Evolutionary conservation across 2,113 vertebrate genomes (phyloP).

Genomic region (Donacobius atricapilla): DNA sequence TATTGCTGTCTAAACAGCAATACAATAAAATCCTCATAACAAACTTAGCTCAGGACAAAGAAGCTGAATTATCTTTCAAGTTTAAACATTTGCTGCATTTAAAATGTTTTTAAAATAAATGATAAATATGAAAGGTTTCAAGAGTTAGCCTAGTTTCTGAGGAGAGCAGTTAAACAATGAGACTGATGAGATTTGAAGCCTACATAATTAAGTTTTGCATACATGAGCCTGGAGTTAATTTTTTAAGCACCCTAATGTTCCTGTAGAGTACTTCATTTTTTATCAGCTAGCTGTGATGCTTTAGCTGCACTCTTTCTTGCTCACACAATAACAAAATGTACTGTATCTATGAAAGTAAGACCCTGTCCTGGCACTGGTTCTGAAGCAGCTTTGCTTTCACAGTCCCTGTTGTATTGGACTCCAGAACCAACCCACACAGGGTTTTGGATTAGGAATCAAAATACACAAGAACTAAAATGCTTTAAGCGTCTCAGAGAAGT

Average conservation of each 20-base stretch:
- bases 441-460: neutral
- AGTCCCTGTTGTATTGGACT: neutral
- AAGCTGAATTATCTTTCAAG: neutral
- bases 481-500: neutral
- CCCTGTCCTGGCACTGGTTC: neutral
- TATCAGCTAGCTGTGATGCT: neutral
- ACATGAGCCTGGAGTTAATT: neutral
- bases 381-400: neutral
- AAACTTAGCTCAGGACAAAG: neutral
- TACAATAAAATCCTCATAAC: neutral
- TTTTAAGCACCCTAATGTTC: slow-evolving; percentile 1
- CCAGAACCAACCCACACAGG: neutral
- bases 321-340: neutral
- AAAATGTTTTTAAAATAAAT: slow-evolving; percentile 1
- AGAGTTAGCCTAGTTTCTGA: neutral
- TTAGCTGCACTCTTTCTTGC: neutral
- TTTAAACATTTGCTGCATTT: neutral
- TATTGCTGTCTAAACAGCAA: neutral
- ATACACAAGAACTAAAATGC: neutral
- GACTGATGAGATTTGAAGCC: slow-evolving; percentile 10
- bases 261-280: neutral
- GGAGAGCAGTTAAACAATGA: slow-evolving; percentile 16
- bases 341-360: neutral
- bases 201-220: neutral
- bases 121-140: neutral